Evolutionary conservation across 2,113 vertebrate genomes (phyloP).

Genomic region (Neodon shergylaensis): DNA sequence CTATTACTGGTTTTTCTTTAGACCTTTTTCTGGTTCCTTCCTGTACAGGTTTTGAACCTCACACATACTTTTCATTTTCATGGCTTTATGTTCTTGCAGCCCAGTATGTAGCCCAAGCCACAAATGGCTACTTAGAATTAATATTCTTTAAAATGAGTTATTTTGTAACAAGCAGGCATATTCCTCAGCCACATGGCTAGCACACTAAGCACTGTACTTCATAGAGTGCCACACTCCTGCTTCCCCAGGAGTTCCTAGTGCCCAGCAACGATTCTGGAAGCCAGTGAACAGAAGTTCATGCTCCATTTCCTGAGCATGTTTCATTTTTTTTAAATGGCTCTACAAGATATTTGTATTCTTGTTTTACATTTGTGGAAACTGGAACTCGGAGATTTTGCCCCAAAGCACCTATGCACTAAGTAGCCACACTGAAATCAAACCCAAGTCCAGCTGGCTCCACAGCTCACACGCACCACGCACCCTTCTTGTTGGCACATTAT

Average conservation of each 20-base stretch:
- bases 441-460: neutral
- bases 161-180: neutral
- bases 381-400: neutral
- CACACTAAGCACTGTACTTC: neutral
- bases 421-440: neutral
- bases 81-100: neutral
- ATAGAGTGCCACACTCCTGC: neutral
- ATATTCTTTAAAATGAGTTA: constrained; percentile 28
- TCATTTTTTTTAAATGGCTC: neutral
- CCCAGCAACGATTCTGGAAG: constrained; percentile 12
- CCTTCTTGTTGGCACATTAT: neutral
- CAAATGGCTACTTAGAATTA: neutral
- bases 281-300: neutral
- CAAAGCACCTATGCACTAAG: neutral
- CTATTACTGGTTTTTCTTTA: neutral
- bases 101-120: neutral
- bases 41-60: constrained; percentile 35
- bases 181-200: neutral
- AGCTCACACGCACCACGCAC: too few species aligned
- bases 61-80: neutral
- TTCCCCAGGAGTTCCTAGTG: neutral
- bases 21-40: neutral
- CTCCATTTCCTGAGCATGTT: neutral
- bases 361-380: constrained; percentile 56
- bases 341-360: neutral